Base-by-base conservation (phyloP, 2,888 invertebrate species). In the Syrista parreyssii region DNA sequence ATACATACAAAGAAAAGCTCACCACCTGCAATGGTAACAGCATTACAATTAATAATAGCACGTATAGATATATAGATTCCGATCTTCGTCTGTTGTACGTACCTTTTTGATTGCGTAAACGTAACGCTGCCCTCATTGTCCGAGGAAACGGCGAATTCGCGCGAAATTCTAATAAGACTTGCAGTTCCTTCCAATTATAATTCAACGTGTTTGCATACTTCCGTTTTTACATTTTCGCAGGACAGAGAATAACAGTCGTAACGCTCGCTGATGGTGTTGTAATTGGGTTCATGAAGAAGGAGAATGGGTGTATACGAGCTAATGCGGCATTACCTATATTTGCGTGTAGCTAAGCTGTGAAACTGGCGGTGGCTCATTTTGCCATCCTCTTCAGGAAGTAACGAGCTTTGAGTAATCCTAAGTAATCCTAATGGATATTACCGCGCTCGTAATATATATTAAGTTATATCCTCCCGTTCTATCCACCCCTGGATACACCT, bases 341-440 rank as follows among this genome's bases (percentile, higher is more conserved):
- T 32, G 71, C 71, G 71, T 71, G 71, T 33, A 71, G 71, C 71
- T 31, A 33, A 31, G 71, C 32, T 71, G 71, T 23, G 55, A 55
- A 55, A 55, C 23, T 55, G 71, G 71, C 71, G 71, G 71, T 71
- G 31, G 71, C 71, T 31, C 71, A 33, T 71, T 71, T 71, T 71
- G 31, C 71, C 71, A 71, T 74, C 76, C 79, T 81, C 76, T 76
- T 79, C 69, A 71, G 23, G 35, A 40, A 73, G 78, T 78, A 84
- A 82, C 80, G 77, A 81, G 79, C 77, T 78, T 80, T 76, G 74
- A 55, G 55, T 55, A 55, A 55, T 55, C 55, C 55, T 81, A 73
- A 81, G 77, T 84, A 80, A 81, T 81, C 80, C 82, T 79, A 79
- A 81, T 79, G 83, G 79, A 79, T 80, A 83, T 83, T 81, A 82